Evolutionary conservation across 2,888 invertebrate species (phyloP).

Genomic region (Drosophila quasianomalipes): DNA sequence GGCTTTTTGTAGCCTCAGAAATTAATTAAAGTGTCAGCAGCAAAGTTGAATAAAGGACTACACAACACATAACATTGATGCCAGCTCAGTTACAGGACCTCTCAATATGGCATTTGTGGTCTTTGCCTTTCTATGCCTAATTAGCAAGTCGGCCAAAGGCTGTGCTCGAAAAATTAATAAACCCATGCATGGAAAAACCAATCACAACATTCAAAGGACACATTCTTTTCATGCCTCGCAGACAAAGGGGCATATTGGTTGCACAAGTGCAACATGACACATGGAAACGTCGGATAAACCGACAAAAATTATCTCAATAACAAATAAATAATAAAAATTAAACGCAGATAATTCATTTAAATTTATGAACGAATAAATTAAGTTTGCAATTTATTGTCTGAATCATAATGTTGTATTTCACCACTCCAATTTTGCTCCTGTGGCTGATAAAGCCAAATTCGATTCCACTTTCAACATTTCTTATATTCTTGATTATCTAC

Average conservation of each 20-base stretch:
- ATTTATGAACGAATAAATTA: conserved; percentile 21
- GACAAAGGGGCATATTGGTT: conserved; percentile 32
- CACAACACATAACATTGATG: conserved; percentile 8
- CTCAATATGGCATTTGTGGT: conserved; percentile 50
- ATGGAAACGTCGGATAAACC: conserved; percentile 4
- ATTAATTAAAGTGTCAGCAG: conserved; percentile 67
- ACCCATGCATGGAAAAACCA: conserved; percentile 63
- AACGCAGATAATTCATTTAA: not conserved
- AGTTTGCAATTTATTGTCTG: conserved; percentile 1
- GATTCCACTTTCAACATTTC: not conserved
- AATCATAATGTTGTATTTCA: not conserved
- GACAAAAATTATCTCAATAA: conserved; percentile 20
- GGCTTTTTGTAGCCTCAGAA: conserved; percentile 49
- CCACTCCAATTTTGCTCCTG: not conserved
- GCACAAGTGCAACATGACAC: conserved; percentile 14
- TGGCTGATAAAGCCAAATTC: not conserved
- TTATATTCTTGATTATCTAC: not conserved
- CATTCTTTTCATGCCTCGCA: conserved; percentile 18
- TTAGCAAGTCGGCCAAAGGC: conserved; percentile 60
- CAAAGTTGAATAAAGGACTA: conserved; percentile 63
- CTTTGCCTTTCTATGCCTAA: conserved; percentile 48
- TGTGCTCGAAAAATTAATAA: conserved; percentile 46
- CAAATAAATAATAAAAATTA: conserved; percentile 27
- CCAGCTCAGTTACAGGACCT: conserved; percentile 23
- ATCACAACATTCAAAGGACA: conserved; percentile 62